Base-by-base conservation (phyloP, 2,797 vertebrate species). In the Falco cherrug region DNA sequence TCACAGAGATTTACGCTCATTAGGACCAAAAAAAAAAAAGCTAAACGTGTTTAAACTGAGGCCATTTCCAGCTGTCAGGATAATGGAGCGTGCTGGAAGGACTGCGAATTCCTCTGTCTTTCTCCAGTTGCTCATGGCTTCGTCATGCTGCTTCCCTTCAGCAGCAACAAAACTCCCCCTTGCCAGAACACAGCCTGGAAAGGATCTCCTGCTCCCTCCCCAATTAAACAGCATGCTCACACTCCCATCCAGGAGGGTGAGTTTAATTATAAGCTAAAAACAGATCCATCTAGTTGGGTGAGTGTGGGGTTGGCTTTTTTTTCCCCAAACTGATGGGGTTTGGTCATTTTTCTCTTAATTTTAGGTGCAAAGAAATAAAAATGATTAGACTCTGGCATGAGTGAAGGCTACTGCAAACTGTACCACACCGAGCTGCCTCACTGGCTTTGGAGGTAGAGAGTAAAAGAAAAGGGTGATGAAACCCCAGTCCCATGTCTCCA, bases 401-500 rank as follows among this genome's bases (percentile, higher is more conserved):
- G 60, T 7, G 33, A 87, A 89, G 19, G 33, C 14, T 61, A 4
- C 54, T 13, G 13, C 56, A 45, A 70, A 59, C 45, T 45, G 53
- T 68, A 20, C 67, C 14, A 5, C 48, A 9, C 6, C 0, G 0
- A 86, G n/a, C 48, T 71, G 74, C 69, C 75, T 71, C 48, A 8
- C 11, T 31, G 18, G 60, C 69, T 71, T 29, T 51, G 28, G 19
- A 54, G 28, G 9, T 6, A 51, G 4, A 21, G 25, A 45, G 61
- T 4, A 13, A 75, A 57, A 41, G 39, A 33, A 48, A 81, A 13
- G 3, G 14, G 26, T 4, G 5, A 45, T 2, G 41, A 69, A 70
- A 24, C 5, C 64, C 45, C 45, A 51, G n/a, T 10, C 33, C 37
- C 39, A 29, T 0, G 0, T 39, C 24, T 56, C 64, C 31, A 12